Evolutionary conservation across 1,140 invertebrate genomes (phyloP), one percentile per base, ranked within the genome.

Genomic region (Drosophila ananassae): DNA sequence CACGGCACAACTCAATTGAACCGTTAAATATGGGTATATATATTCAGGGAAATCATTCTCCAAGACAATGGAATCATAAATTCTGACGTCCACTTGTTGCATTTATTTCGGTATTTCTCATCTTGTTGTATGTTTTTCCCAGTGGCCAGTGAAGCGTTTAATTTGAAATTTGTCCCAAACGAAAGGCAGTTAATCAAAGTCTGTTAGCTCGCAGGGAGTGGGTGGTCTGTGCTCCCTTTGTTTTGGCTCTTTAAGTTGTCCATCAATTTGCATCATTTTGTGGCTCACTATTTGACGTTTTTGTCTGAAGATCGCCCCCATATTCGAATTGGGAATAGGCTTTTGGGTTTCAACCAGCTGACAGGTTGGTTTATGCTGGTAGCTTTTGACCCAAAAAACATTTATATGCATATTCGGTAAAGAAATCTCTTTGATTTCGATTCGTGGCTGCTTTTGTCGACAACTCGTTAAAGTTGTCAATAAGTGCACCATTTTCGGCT

Each of bases 401-500:
- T 68, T 72, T 87, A 76, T 79, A 78, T 78, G 80, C 81, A 74
- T 74, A 58, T 47, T 47, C 55, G 62, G 57, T 44, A 44, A 30
- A 47, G 59, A 68, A 59, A 72, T 50, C 61, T 28, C 21, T 8
- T 66, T 59, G 52, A 44, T 72, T 71, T 69, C 54, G 34, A 48
- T 78, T 63, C 46, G 56, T 53, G 48, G 68, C 25, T 47, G 39
- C 32, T 39, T 41, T 53, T 58, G 57, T 78, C 67, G 73, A 46
- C 55, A 71, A 80, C 81, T 85, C 83, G 83, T 87, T 87, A 87
- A 87, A 87, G 83, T 87, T 87, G 83, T 87, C 83, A 87, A 87
- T 87, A 87, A 87, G 83, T 87, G 83, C 83, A 89, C 79, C 83
- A 89, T 87, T 87, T 87, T 89, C 82, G 63, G 76, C 71, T 89